Evolutionary conservation across 2,113 vertebrate species (phyloP), one percentile per base, ranked within the genome.

Genomic region (Columbina picui): DNA sequence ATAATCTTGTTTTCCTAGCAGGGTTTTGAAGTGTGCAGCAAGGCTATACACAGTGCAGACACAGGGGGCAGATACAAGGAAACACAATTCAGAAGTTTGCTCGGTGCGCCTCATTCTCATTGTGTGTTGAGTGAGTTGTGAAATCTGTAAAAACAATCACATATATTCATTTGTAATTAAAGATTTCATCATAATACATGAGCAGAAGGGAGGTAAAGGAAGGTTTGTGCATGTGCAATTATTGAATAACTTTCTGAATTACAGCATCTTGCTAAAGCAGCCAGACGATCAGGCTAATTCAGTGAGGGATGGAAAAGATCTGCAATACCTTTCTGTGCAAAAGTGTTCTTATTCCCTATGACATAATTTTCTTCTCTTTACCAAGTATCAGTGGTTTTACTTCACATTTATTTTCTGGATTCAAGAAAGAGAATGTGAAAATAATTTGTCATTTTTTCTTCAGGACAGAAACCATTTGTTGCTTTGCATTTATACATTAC

Each of bases 161-260:
- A 59, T 30, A 45, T 67, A n/a, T 50, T 86, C 56, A 45, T 60
- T 71, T 79, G 65, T 71, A 93, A 95, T 95, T 90, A 95, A 93
- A 86, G 60, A 17, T 82, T 94, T 88, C 71, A 43, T 71, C 73
- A 55, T 74, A 90, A 68, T 81, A 68, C 76, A 9, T 86, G 56
- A 90, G 47, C 71, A 80, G 59, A 93, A 82, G 47, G 56, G 71
- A 94, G 29, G 79, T 38, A 91, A 84, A 81, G 64, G 88, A 86
- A 96, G 71, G 38, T 80, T 73, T 87, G 20, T 79, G 32, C 29
- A 0, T 64, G 30, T 94, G 83, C 80, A 92, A 84, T 95, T 94
- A 94, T 75, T 93, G 39, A 95, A 92, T 86, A 93, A 90, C 56
- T 74, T 88, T 64, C 60, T 80, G 78, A 96, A 94, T 87, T 89